Evolutionary conservation across 1,140 invertebrate genomes (phyloP), one percentile per base, ranked within the genome.

Genomic region (Neelides sp.): DNA sequence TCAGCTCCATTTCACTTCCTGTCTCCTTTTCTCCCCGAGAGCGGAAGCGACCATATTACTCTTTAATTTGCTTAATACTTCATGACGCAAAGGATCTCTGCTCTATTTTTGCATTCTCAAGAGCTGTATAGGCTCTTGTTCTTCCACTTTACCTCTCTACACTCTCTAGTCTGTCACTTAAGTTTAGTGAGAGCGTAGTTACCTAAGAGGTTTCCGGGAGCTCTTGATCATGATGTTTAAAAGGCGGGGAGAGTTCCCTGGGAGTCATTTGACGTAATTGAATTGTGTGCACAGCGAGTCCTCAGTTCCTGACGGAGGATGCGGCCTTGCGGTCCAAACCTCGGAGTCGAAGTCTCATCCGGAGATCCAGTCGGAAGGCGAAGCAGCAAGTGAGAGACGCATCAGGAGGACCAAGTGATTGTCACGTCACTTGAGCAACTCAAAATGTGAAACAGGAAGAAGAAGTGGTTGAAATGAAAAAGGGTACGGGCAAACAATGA

Each of bases 381-480:
- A 82, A 83, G 59, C 80, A 83, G 64, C 80, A 83, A 68, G 80
- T 83, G 49, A 70, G 79, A 42, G 80, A 82, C 54, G 73, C 79
- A 20, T 75, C 78, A 52, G 66, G 64, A 32, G 67, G 65, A 34
- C 64, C 70, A 1, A 78, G 82, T 43, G 80, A 83, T 59, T 83
- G 80, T 43, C 44, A 46, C 22, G 26, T 42, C 4, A 42, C 7
- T 3, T 42, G 17, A 42, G n/a, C n/a, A n/a, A n/a, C n/a, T n/a
- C n/a, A n/a, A n/a, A n/a, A n/a, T n/a, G n/a, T n/a, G n/a, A n/a
- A n/a, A n/a, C n/a, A n/a, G n/a, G n/a, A n/a, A n/a, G n/a, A n/a
- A n/a, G n/a, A n/a, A n/a, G n/a, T n/a, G n/a, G n/a, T n/a, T n/a
- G n/a, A n/a, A n/a, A n/a, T n/a, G n/a, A n/a, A n/a, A n/a, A n/a